These are phyloP conservation scores for Meandrina meandrites DNA, from an alignment of 92 coral and sea anemone species.

Conservation along the genomic window DNA sequence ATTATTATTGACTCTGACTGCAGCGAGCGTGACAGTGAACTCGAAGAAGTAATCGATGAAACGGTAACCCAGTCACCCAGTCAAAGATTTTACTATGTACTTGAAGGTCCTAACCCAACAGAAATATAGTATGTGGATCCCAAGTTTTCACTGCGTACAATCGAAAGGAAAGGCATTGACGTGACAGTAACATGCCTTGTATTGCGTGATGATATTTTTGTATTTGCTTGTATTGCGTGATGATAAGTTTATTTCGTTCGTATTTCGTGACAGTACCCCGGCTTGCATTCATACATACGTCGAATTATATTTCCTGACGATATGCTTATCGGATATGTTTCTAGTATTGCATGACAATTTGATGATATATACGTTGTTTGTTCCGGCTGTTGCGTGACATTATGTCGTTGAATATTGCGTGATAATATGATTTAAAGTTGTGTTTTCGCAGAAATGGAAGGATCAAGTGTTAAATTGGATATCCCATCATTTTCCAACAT, in stretches of 20 bases:
- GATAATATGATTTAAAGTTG: too few relatives aligned
- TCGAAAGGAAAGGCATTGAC: background rate
- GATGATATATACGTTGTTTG: background rate
- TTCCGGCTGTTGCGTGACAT: background rate
- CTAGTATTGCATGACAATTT: too few relatives aligned
- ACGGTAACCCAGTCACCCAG: slow-evolving; percentile 12
- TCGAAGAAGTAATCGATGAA: slow-evolving; percentile 12
- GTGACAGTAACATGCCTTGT: background rate
- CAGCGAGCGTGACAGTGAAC: slow-evolving; percentile 10
- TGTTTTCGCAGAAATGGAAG: too few relatives aligned
- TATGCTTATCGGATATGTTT: too few relatives aligned
- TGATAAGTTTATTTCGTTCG: background rate
- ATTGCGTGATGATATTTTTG: background rate
- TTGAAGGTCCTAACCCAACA: slow-evolving; percentile 32
- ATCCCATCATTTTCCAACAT: background rate
- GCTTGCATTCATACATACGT: too few relatives aligned
- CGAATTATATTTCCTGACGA: too few relatives aligned
- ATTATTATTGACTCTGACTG: slow-evolving; percentile 22
- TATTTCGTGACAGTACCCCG: background rate
- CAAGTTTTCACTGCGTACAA: background rate
- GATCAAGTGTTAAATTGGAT: background rate
- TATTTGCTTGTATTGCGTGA: background rate
- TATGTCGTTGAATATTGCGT: too few relatives aligned
- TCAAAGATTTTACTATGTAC: slow-evolving; percentile 28
- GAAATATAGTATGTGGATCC: background rate